Conservation (phyloP, 2,797 vertebrate genomes). For the Malacoctenus gilli region DNA sequence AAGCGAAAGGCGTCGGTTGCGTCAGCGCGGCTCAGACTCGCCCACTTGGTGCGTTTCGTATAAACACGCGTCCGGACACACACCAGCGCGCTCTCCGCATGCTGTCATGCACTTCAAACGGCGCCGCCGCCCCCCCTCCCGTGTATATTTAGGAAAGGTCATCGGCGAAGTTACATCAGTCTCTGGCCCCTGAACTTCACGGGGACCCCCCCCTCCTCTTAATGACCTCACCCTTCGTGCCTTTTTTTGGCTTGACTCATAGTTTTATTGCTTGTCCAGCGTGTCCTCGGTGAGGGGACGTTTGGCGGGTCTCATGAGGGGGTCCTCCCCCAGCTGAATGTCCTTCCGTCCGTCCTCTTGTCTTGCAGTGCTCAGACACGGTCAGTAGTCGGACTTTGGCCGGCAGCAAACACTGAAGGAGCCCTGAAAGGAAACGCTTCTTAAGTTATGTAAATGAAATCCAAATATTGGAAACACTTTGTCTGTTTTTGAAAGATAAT, state of each 20-base stretch:
- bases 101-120: slow-evolving; percentile 54
- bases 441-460: neutral
- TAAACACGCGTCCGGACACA: slow-evolving; percentile 24
- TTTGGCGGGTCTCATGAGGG: slow-evolving; percentile 64
- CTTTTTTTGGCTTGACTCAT: slow-evolving; percentile 10
- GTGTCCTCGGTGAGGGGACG: slow-evolving; percentile 33
- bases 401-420: neutral
- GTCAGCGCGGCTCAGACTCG: slow-evolving; percentile 32
- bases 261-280: slow-evolving; percentile 31
- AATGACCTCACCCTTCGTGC: neutral
- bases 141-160: slow-evolving; percentile 29
- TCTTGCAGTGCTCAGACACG: slow-evolving; percentile 19
- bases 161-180: slow-evolving; percentile 45
- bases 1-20: slow-evolving; percentile 37
- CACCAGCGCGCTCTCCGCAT: slow-evolving; percentile 28
- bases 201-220: slow-evolving; percentile 22
- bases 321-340: slow-evolving; percentile 32
- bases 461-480: neutral
- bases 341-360: slow-evolving; percentile 4
- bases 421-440: neutral
- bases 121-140: slow-evolving; percentile 20
- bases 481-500: neutral
- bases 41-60: slow-evolving; percentile 1
- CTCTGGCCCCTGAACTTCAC: slow-evolving; percentile 52
- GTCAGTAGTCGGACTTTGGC: slow-evolving; percentile 22